Percentiles rank a stretch among this genome's conserved stretches.
phyloP scores from a whole-genome alignment of 2,888 invertebrate species.

The Agrilus mali region DNA sequence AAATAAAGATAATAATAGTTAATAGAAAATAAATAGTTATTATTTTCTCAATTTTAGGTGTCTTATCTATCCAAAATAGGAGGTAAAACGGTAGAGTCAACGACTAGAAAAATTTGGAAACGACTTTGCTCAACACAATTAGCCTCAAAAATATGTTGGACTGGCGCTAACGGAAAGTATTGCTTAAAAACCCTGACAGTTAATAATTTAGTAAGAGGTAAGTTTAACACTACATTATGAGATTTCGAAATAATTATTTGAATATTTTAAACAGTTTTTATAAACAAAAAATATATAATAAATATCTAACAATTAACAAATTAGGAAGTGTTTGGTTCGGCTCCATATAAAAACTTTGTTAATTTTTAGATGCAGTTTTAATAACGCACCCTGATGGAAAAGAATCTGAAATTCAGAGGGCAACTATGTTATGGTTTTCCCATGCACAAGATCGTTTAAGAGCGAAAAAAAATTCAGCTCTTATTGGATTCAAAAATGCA shows the following conservation, averaged over 20 bases:
- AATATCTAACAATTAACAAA: not conserved
- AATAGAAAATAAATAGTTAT: not conserved
- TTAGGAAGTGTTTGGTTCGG: no score
- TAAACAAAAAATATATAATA: no score
- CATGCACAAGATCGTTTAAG: slow-evolving; percentile 11
- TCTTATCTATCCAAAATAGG: slow-evolving; percentile 8
- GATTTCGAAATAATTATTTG: no score
- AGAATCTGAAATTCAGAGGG: slow-evolving; percentile 11
- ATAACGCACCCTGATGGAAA: slow-evolving; percentile 10
- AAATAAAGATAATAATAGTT: no score
- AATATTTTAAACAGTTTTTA: no score
- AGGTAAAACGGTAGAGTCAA: slow-evolving; percentile 10
- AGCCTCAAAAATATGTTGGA: slow-evolving; percentile 11
- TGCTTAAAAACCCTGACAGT: slow-evolving; percentile 8
- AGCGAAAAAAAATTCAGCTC: not conserved
- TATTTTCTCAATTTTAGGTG: slow-evolving; percentile 5
- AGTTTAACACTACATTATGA: not conserved
- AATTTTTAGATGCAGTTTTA: slow-evolving; percentile 9
- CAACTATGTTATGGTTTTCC: slow-evolving; percentile 13
- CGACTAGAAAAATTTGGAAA: slow-evolving; percentile 11
- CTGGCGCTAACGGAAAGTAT: slow-evolving; percentile 11
- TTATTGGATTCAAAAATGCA: no score
- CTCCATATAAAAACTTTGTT: not conserved
- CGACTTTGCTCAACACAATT: slow-evolving; percentile 9
- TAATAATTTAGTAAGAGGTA: slow-evolving; percentile 10